Evolutionary conservation across 2,888 invertebrate genomes (phyloP).

Genomic region (Catonia carolina): DNA sequence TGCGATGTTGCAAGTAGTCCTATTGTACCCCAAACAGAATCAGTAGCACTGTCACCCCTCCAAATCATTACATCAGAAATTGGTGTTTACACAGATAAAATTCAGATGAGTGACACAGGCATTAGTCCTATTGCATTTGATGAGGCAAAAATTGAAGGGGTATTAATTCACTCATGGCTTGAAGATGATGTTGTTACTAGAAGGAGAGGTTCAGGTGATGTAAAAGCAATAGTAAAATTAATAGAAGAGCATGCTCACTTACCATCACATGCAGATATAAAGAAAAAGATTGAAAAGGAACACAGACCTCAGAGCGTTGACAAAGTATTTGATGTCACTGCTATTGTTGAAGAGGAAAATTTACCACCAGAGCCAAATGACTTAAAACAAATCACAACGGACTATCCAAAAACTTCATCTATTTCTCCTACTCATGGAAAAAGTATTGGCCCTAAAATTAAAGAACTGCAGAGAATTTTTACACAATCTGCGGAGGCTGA

Average conservation of each 20-base stretch:
- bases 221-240: conserved; percentile 49
- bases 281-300: conserved; percentile 39
- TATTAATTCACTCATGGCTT: conserved; percentile 26
- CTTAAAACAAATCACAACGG: conserved; percentile 25
- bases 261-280: conserved; percentile 39
- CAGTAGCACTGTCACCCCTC: conserved; percentile 41
- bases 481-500: conserved; percentile 40
- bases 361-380: background rate
- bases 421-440: conserved; percentile 36
- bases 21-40: conserved; percentile 45
- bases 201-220: conserved; percentile 46
- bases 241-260: conserved; percentile 47
- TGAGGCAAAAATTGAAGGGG: conserved; percentile 41
- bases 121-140: conserved; percentile 46
- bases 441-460: conserved; percentile 45
- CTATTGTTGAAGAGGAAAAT: background rate
- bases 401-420: conserved; percentile 13
- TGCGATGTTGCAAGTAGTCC: conserved; percentile 49
- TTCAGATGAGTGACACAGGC: conserved; percentile 49
- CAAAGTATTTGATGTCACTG: background rate
- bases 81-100: conserved; percentile 47
- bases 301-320: background rate
- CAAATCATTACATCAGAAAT: conserved; percentile 49
- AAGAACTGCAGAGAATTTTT: conserved; percentile 46
- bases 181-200: conserved; percentile 32